These are phyloP conservation scores for Scomber scombrus DNA, from an alignment of 2,113 vertebrate genomes.

Conservation along the genomic window DNA sequence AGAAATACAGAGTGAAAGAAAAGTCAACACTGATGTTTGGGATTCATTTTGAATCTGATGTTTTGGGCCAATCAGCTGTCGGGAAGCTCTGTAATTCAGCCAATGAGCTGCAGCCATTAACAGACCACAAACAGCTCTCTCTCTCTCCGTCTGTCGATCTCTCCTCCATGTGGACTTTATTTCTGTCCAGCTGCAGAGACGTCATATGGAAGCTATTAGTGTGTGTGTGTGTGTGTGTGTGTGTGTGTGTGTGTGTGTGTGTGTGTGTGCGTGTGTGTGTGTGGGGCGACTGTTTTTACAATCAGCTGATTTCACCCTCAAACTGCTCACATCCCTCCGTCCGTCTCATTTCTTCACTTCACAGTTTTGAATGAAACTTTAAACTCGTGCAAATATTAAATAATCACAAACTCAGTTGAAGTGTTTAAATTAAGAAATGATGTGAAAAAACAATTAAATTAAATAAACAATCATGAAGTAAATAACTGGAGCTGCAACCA, in stretches of 20 bases:
- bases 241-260: constrained; percentile 21
- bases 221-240: constrained; percentile 25
- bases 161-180: constrained; percentile 33
- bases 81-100: not conserved
- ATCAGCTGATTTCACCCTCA: constrained; percentile 5
- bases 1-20: no score
- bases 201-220: constrained; percentile 55
- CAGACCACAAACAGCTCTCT: constrained; percentile 31
- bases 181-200: constrained; percentile 38
- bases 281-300: constrained; percentile 2
- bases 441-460: no score
- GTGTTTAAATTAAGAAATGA: no score
- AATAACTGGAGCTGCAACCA: no score
- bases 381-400: no score
- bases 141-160: not conserved
- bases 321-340: not conserved
- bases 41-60: not conserved
- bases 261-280: no score
- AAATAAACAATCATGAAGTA: no score
- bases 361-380: no score
- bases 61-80: constrained; percentile 16
- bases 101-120: constrained; percentile 3
- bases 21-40: no score
- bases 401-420: no score
- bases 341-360: no score